A percentile compares a stretch with the other conserved stretches of the same genome.
Evolutionary conservation across 2,797 vertebrate species (phyloP).

Genomic region (Neostethus bicornis): DNA sequence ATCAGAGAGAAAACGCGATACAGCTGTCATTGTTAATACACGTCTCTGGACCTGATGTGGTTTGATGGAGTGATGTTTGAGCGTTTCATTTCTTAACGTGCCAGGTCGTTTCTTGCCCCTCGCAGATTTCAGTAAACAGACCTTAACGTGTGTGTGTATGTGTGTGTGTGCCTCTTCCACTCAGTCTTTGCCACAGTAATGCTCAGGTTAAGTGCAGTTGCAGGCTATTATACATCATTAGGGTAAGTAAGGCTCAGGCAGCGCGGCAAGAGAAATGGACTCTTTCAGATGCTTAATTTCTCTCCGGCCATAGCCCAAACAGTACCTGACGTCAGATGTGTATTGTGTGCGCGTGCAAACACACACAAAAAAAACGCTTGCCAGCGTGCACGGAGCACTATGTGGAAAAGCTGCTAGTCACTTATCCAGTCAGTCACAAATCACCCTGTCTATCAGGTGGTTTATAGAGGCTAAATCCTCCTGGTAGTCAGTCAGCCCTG

Average conservation of each 20-base stretch:
- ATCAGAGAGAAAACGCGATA: conserved; percentile 65
- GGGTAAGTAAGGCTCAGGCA: conserved; percentile 91
- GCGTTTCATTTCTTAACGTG: conserved; percentile 63
- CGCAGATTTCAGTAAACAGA: conserved; percentile 62
- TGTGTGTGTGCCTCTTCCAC: conserved; percentile 56
- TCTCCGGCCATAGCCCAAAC: conserved; percentile 82
- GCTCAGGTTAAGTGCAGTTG: conserved; percentile 95
- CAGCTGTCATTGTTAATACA: conserved; percentile 66
- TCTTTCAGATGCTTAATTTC: conserved; percentile 90
- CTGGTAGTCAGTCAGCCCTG: conserved; percentile 56
- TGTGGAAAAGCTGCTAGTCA: conserved; percentile 54
- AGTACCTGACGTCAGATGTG: conserved; percentile 62
- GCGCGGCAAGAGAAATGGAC: conserved; percentile 88
- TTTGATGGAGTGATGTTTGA: conserved; percentile 64
- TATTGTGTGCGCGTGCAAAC: background rate
- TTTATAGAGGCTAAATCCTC: conserved; percentile 69
- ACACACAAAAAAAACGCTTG: conserved; percentile 19
- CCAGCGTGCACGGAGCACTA: conserved; percentile 32
- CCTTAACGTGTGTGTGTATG: conserved; percentile 34
- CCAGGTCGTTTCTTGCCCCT: conserved; percentile 59
- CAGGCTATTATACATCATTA: conserved; percentile 97
- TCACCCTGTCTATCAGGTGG: conserved; percentile 72
- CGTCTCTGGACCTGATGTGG: conserved; percentile 56
- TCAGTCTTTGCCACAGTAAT: conserved; percentile 80
- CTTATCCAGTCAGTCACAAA: conserved; percentile 76